These are phyloP conservation scores for Oxycera nigricornis DNA, from an alignment of 2,888 invertebrate species.

Conservation along the genomic window DNA sequence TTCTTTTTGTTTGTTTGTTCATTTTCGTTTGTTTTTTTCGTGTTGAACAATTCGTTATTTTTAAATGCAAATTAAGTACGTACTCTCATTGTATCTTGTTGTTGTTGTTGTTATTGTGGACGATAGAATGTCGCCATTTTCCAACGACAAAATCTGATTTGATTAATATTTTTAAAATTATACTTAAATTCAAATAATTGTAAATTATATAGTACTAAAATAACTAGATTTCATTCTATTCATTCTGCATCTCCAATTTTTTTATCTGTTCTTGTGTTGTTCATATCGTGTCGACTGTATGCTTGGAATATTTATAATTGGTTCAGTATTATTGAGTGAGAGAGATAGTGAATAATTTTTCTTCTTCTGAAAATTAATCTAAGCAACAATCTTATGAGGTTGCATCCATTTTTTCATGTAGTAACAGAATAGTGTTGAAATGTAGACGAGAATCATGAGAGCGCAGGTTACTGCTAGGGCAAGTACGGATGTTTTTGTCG, in stretches of 20 bases:
- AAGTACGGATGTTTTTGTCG: slow-evolving; percentile 89
- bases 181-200: too few relatives aligned
- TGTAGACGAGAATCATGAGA: slow-evolving; percentile 84
- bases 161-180: slow-evolving; percentile 19
- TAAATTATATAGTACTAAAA: slow-evolving; percentile 10
- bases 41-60: not conserved
- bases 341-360: not conserved
- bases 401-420: slow-evolving; percentile 92
- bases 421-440: slow-evolving; percentile 90
- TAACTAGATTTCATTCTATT: slow-evolving; percentile 39
- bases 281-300: not conserved
- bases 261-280: not conserved
- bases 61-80: slow-evolving; percentile 36
- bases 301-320: not conserved
- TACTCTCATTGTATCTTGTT: slow-evolving; percentile 13
- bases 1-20: too few relatives aligned
- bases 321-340: not conserved
- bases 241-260: too few relatives aligned
- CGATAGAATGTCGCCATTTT: not conserved
- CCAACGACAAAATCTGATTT: too few relatives aligned
- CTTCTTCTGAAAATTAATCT: slow-evolving; percentile 51
- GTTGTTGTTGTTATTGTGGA: not conserved
- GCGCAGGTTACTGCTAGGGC: slow-evolving; percentile 91
- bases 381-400: slow-evolving; percentile 81
- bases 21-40: not conserved